A percentile compares a stretch with the other conserved stretches of the same genome.
Evolutionary conservation across 2,113 vertebrate genomes (phyloP).

Genomic region (Anser brachyrhynchus): DNA sequence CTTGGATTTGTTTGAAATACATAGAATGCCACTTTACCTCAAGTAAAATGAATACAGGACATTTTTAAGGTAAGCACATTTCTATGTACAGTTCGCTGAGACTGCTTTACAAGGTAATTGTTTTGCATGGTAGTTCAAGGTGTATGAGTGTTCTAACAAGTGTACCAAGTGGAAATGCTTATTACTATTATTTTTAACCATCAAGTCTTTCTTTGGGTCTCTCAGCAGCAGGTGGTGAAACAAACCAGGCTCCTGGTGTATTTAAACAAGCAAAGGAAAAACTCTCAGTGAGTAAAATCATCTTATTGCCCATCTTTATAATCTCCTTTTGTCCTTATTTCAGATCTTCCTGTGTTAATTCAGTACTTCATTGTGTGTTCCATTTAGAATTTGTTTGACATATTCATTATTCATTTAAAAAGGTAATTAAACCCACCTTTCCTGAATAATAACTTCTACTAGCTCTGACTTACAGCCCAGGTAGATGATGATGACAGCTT

Average conservation of each 20-base stretch:
- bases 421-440: background rate
- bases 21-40: background rate
- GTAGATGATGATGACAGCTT: background rate
- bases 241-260: constrained; percentile 87
- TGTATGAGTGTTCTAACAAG: background rate
- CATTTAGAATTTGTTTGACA: background rate
- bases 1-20: background rate
- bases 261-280: constrained; percentile 92
- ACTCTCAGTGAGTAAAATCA: constrained; percentile 87
- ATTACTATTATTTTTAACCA: constrained; percentile 30
- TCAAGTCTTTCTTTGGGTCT: constrained; percentile 64
- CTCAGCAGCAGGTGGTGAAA: constrained; percentile 83
- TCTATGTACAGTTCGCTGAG: background rate
- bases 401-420: constrained; percentile 9
- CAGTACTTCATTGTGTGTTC: background rate
- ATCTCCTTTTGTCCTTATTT: constrained; percentile 2
- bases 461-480: background rate
- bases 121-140: constrained; percentile 13
- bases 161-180: constrained; percentile 26
- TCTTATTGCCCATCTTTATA: constrained; percentile 21
- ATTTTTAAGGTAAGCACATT: background rate
- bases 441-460: background rate
- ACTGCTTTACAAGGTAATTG: background rate
- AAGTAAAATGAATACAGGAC: background rate
- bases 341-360: constrained; percentile 11